Evolutionary conservation across 2,113 vertebrate genomes (phyloP), one percentile per base, ranked within the genome.

Genomic region (Chaetodon trifascialis): DNA sequence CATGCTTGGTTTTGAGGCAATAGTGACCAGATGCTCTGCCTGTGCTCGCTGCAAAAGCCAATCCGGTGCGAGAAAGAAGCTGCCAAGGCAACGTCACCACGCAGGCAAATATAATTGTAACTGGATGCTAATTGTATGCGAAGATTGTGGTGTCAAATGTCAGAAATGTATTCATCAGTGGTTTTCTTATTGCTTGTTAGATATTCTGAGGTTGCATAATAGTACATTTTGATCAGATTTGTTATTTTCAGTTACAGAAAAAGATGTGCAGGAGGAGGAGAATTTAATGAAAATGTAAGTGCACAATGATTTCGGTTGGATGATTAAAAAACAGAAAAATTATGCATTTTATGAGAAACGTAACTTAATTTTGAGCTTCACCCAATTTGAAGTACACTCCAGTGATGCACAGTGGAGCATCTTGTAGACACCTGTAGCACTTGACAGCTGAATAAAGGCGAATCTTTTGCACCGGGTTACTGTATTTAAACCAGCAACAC

Each of bases 11-110:
- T 88, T 80, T 82, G 54, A 89, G 84, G 79, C 89, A 80, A 74
- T 81, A 58, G 78, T 11, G 76, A 90, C 80, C 85, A 93, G 94
- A 96, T 97, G 89, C 85, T 91, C 75, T 92, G 96, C 95, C 96
- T 95, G 92, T 95, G 94, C 96, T 95, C 86, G 59, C 94, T 92
- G 96, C 95, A 95, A 95, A 95, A 96, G 95, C 92, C 93, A 95
- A 94, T 95, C 93, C 94, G 94, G 95, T 93, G 68, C 68, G 63
- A 78, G 56, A 76, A 58, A 85, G 71, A 67, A 42, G 65, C 73
- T 21, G 72, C 66, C 17, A 62, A 52, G 70, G 65, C 88, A 73
- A 80, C 70, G 64, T 88, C 80, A 73, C 68, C 59, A 56, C 46
- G 25, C 34, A 70, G 47, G 56, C 56, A 60, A 55, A 82, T 58